Evolutionary conservation across 2,113 vertebrate species (phyloP).

Genomic region (Turdus rufiventris): DNA sequence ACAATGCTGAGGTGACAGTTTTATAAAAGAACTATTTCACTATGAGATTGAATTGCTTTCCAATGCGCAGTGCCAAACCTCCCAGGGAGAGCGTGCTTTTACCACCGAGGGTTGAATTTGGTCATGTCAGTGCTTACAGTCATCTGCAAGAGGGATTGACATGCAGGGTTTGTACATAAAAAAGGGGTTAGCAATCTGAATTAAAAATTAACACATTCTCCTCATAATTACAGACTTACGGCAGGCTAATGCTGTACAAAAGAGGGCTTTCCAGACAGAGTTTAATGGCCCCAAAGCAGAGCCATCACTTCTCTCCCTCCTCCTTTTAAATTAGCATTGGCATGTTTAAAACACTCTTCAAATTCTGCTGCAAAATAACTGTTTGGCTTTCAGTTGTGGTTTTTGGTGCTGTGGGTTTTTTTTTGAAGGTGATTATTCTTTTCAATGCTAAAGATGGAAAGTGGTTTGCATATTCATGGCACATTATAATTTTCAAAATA

Average conservation of each 20-base stretch:
- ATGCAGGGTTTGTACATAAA: background rate
- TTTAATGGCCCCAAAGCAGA: background rate
- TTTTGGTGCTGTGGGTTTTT: background rate
- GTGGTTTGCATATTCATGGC: constrained; percentile 47
- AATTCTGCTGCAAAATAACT: constrained; percentile 2
- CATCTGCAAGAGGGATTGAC: background rate
- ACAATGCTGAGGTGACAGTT: background rate
- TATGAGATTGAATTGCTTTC: background rate
- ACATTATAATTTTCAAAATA: constrained; percentile 35
- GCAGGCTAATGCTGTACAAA: background rate
- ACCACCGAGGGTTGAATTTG: background rate
- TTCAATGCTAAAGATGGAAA: background rate
- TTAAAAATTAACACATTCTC: constrained; percentile 39
- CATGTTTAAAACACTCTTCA: background rate
- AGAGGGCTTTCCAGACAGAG: background rate
- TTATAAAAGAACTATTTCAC: background rate
- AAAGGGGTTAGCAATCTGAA: constrained; percentile 2
- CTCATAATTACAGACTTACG: constrained; percentile 15
- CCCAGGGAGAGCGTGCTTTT: background rate
- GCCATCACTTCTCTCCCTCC: background rate
- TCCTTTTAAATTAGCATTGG: background rate
- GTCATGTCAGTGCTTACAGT: background rate
- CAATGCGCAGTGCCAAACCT: fast-evolving
- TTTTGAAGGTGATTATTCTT: constrained; percentile 17
- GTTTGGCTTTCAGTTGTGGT: constrained; percentile 12